Percentiles rank a stretch among this genome's conserved stretches.
Evolutionary conservation across 2,888 invertebrate species (phyloP).

Genomic region (Lymantria monacha): DNA sequence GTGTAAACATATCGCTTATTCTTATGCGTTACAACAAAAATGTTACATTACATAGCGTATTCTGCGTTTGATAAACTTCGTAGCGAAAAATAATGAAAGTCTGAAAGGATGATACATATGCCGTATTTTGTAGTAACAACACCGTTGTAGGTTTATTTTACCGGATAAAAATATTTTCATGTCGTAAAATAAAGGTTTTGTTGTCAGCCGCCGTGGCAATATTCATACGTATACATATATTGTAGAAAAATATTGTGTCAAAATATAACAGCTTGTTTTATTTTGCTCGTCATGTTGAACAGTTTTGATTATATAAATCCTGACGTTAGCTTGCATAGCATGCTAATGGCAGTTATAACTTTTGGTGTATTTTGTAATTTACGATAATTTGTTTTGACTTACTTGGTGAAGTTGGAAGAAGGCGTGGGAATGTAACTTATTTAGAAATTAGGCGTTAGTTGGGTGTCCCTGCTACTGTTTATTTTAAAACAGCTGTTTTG

Average conservation of each 20-base stretch:
- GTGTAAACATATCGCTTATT: too few species aligned
- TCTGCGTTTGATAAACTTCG: slow-evolving; percentile 21
- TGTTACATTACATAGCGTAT: slow-evolving; percentile 23
- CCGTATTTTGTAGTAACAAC: slow-evolving; percentile 11
- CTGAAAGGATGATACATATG: slow-evolving; percentile 11
- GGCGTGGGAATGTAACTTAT: slow-evolving; percentile 24
- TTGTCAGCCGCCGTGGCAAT: slow-evolving; percentile 1
- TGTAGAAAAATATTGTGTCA: slow-evolving; percentile 2
- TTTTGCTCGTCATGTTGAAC: not conserved
- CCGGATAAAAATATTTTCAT: slow-evolving; percentile 15
- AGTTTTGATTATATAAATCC: slow-evolving; percentile 6
- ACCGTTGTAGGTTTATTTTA: slow-evolving; percentile 17
- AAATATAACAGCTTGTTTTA: not conserved
- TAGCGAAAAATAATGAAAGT: slow-evolving; percentile 17
- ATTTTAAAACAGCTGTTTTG: slow-evolving; percentile 2
- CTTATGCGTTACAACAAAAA: slow-evolving; percentile 2
- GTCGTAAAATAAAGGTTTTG: slow-evolving; percentile 16
- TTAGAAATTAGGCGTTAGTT: slow-evolving; percentile 18
- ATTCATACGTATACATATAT: not conserved
- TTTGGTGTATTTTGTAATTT: slow-evolving; percentile 13
- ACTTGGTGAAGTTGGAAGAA: slow-evolving; percentile 15
- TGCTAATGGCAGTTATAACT: slow-evolving; percentile 11
- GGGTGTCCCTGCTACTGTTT: slow-evolving; percentile 8
- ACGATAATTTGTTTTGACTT: slow-evolving; percentile 22
- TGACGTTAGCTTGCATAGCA: too few species aligned